A percentile compares a stretch with the other conserved stretches of the same genome.
Conservation (phyloP, 2,888 invertebrate species). For the Drosophila siamana region DNA sequence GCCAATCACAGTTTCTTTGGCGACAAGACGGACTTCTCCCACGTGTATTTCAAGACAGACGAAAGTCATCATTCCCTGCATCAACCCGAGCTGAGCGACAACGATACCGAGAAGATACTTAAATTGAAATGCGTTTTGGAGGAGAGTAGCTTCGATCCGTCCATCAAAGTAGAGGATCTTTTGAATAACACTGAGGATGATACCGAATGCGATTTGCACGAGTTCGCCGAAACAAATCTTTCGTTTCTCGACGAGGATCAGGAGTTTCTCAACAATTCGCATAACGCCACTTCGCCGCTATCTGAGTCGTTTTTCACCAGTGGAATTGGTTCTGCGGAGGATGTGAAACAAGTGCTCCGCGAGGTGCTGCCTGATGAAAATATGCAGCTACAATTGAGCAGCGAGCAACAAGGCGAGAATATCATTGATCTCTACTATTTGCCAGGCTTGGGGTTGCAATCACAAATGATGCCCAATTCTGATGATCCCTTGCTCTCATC, state of each 20-base stretch:
- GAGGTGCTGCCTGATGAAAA: conserved; percentile 93
- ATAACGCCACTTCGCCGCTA: conserved; percentile 92
- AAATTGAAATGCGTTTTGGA: conserved; percentile 84
- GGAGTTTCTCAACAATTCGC: conserved; percentile 87
- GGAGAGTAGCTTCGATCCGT: conserved; percentile 82
- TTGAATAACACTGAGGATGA: conserved; percentile 82
- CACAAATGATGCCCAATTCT: conserved; percentile 94
- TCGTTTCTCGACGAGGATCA: conserved; percentile 85
- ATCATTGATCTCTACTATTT: conserved; percentile 85
- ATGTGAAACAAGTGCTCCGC: conserved; percentile 93
- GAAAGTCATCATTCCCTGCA: conserved; percentile 51
- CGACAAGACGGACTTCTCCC: conserved; percentile 83
- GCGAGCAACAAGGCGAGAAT: conserved; percentile 84
- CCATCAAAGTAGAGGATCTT: conserved; percentile 84
- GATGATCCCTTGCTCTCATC: conserved; percentile 94
- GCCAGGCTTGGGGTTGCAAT: conserved; percentile 87
- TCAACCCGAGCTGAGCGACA: conserved; percentile 80
- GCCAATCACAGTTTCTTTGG: conserved; percentile 84
- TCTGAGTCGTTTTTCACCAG: conserved; percentile 93
- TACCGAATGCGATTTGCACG: conserved; percentile 83
- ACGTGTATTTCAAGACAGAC: conserved; percentile 80
- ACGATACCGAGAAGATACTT: conserved; percentile 84
- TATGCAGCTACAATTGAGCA: conserved; percentile 86
- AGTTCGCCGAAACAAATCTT: conserved; percentile 85
- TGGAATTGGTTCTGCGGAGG: conserved; percentile 94